A percentile compares a stretch with the other conserved stretches of the same genome.
These are phyloP conservation scores for Myiozetetes cayanensis DNA, from an alignment of 2,113 vertebrate species.

Conservation along the genomic window DNA sequence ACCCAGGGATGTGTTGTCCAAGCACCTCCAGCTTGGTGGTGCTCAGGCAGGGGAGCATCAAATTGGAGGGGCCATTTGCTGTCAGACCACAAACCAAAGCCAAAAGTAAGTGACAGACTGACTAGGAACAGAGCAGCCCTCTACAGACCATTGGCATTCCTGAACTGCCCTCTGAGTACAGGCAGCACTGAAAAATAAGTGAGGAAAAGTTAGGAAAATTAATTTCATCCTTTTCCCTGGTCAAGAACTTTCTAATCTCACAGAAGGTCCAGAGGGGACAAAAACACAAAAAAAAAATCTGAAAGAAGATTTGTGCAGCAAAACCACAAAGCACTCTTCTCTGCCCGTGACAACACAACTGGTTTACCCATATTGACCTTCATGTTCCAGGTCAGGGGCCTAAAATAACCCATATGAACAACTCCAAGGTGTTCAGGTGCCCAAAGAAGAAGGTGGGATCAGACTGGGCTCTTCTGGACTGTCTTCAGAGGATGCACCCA, in stretches of 20 bases:
- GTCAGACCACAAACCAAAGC: neutral
- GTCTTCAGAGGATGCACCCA: neutral
- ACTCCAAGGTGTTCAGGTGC: neutral
- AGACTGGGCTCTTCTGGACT: neutral
- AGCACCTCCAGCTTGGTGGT: too few species aligned
- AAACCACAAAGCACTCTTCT: neutral
- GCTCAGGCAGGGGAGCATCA: neutral
- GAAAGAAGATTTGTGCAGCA: neutral
- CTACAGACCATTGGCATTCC: neutral
- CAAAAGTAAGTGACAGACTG: neutral
- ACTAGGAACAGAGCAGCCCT: neutral
- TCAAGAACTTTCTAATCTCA: neutral
- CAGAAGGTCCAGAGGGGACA: neutral
- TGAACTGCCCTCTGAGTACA: accelerated
- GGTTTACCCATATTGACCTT: neutral
- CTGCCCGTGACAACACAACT: accelerated
- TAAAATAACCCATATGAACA: neutral
- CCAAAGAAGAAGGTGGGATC: neutral
- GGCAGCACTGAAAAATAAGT: neutral
- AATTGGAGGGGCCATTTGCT: neutral
- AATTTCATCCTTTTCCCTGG: neutral
- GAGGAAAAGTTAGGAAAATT: neutral
- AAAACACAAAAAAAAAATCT: neutral
- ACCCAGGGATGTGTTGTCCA: neutral
- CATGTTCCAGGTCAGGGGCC: neutral